phyloP scores from a whole-genome alignment of 2,888 invertebrate genomes.

The Magallana nippona region DNA sequence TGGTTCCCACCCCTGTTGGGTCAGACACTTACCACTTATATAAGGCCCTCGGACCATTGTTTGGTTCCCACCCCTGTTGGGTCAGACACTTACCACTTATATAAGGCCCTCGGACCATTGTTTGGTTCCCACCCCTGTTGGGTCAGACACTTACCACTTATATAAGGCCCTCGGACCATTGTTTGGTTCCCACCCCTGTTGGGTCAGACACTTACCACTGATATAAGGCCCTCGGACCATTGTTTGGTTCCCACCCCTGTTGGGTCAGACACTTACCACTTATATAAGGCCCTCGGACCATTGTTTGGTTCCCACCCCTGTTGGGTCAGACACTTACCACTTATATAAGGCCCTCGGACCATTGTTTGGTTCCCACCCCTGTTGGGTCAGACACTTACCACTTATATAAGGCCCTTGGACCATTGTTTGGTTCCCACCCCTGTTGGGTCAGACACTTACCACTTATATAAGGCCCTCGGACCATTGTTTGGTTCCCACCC shows the following conservation, averaged over 20 bases:
- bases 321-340: conserved; percentile 85
- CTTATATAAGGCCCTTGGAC: conserved; percentile 97
- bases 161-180: too few species aligned
- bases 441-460: neutral
- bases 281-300: conserved; percentile 98
- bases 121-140: too few species aligned
- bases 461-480: neutral
- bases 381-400: conserved; percentile 80
- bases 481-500: too few species aligned
- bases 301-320: too few species aligned
- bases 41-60: conserved; percentile 98
- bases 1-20: too few species aligned
- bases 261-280: conserved; percentile 85
- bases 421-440: too few species aligned
- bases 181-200: too few species aligned
- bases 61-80: too few species aligned
- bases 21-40: conserved; percentile 89
- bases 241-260: too few species aligned
- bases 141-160: conserved; percentile 91
- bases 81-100: conserved; percentile 88
- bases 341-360: conserved; percentile 97
- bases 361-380: conserved; percentile 81
- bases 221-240: too few species aligned
- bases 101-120: conserved; percentile 98
- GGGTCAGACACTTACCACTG: conserved; percentile 92